Base-by-base conservation (phyloP, 2,113 vertebrate genomes). In the Plecotus auritus region DNA sequence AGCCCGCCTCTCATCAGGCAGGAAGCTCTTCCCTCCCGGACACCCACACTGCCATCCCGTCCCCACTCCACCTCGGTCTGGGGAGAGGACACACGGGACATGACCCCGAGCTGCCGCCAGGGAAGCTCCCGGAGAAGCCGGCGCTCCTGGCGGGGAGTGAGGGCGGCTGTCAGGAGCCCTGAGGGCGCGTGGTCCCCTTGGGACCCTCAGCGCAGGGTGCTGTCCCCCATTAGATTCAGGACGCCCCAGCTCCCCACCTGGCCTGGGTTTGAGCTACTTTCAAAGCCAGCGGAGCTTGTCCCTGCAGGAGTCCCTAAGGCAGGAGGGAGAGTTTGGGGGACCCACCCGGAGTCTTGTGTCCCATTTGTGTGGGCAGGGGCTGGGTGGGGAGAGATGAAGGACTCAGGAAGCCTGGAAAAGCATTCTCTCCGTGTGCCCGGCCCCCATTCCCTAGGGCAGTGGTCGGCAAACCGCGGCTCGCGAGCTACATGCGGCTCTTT, bases 41-140 rank as follows among this genome's bases (percentile, higher is more conserved):
- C 23, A 20, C 49, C 26, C 30, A 7, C 45, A 18, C 4, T 17
- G 32, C 45, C 61, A 11, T 61, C 26, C 17, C 5, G 16, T 26
- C 49, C 69, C 40, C 26, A n/a, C 3, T 67, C n/a, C 37, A 8
- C 59, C 61, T 49, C 18, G 0, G 1, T n/a, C 28, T 37, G 51
- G 22, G 42, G 89, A n/a, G 49, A 18, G 14, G 11, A 20, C 0
- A 7, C 22, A 2, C 2, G 18, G 45, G 30, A 56, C 2, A 0
- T 4, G 11, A 23, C 49, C 76, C 3, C 2, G 49, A 5, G n/a
- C 76, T 37, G 49, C 56, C 1, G 12, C 0, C 1, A 5, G 4
- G 18, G 45, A 59, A 28, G 7, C 0, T 12, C 26, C 30, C 9
- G 6, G 84, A 81, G 45, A 18, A 90, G 30, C 30, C 69, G 5